These are phyloP conservation scores for Thaumetopoea pityocampa DNA, from an alignment of 1,140 invertebrate genomes.

Conservation along the genomic window DNA sequence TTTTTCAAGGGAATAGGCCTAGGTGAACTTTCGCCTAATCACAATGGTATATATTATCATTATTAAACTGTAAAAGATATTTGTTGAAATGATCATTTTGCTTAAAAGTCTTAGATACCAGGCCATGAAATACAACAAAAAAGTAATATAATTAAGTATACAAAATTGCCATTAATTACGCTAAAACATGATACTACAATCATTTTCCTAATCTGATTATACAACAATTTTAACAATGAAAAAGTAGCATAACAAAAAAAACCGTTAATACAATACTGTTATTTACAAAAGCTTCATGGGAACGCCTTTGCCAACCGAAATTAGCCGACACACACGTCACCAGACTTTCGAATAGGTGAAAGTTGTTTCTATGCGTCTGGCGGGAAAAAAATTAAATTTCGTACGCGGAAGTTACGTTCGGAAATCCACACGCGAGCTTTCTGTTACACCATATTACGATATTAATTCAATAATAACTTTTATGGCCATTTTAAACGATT, in stretches of 20 bases:
- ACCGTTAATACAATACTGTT: conserved; percentile 1
- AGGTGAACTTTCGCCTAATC: no score
- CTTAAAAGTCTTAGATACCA: no score
- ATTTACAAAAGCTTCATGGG: conserved; percentile 27
- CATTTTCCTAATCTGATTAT: background rate
- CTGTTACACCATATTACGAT: conserved; percentile 23
- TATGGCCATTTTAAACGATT: conserved; percentile 11
- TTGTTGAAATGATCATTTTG: no score
- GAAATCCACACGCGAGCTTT: conserved; percentile 28
- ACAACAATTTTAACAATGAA: conserved; percentile 1
- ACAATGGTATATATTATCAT: no score
- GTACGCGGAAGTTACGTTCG: conserved; percentile 37
- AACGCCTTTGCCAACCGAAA: conserved; percentile 23
- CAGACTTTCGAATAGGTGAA: conserved; percentile 46
- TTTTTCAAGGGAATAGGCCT: no score
- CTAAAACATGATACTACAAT: no score
- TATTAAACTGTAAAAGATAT: no score
- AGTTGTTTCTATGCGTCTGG: conserved; percentile 26
- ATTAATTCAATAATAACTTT: conserved; percentile 18
- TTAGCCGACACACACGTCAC: conserved; percentile 27
- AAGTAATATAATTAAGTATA: no score
- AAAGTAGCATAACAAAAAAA: conserved; percentile 2
- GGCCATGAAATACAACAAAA: no score
- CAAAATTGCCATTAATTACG: no score
- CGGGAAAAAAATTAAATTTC: conserved; percentile 39